Conservation (phyloP, 2,113 vertebrate genomes). For the Ciconia boyciana region DNA sequence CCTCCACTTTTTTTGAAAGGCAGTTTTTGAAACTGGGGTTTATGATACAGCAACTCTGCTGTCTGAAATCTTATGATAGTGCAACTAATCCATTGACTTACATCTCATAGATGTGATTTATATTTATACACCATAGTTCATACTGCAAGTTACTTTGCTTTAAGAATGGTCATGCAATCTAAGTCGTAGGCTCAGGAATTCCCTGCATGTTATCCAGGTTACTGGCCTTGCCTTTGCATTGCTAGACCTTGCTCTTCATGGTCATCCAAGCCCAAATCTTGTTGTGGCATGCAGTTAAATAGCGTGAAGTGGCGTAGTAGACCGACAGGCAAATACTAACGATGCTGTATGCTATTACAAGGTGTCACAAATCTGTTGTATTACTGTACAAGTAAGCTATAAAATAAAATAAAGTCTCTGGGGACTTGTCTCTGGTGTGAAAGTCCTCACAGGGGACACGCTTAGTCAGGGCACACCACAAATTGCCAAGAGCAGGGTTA, state of each 20-base stretch:
- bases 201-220: not conserved
- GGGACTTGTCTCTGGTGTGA: not conserved
- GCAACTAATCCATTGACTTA: not conserved
- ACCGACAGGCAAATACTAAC: not conserved
- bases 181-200: not conserved
- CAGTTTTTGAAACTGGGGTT: not conserved
- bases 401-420: not conserved
- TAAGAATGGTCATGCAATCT: not conserved
- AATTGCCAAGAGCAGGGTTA: not conserved
- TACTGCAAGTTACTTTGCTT: not conserved
- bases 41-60: not conserved
- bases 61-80: not conserved
- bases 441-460: not conserved
- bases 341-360: not conserved
- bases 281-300: not conserved
- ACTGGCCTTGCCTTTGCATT: not conserved
- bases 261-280: not conserved
- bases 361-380: not conserved
- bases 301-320: not conserved
- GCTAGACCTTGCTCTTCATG: not conserved
- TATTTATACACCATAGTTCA: not conserved
- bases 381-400: not conserved
- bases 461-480: not conserved
- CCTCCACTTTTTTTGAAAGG: not conserved
- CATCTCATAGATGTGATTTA: no score